These are phyloP conservation scores for Calliphora vicina DNA, from an alignment of 1,140 invertebrate genomes.

Conservation along the genomic window DNA sequence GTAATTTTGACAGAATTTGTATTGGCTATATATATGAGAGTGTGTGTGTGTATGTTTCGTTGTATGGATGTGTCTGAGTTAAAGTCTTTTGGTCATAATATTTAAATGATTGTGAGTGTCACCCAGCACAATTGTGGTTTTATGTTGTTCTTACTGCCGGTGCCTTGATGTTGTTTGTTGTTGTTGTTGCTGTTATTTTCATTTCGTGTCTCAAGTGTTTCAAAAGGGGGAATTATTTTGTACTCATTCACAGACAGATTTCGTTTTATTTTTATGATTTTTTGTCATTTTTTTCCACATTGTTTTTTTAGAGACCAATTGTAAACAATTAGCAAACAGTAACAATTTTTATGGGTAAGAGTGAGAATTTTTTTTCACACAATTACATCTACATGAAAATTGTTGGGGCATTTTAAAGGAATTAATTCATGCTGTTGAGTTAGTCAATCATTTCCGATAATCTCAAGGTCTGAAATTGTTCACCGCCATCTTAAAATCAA, in stretches of 20 bases:
- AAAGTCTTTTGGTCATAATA: conserved; percentile 12
- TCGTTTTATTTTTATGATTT: neutral
- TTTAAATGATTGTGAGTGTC: conserved; percentile 31
- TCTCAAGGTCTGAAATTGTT: too few relatives aligned
- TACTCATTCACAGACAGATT: neutral
- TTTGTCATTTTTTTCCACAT: neutral
- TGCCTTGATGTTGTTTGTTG: neutral
- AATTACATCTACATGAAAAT: too few relatives aligned
- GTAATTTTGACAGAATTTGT: neutral
- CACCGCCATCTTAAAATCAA: too few relatives aligned
- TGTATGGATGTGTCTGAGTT: neutral
- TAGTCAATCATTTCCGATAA: too few relatives aligned
- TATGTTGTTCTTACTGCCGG: neutral
- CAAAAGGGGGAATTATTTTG: neutral
- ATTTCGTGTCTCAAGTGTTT: conserved; percentile 20
- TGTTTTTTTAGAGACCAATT: neutral
- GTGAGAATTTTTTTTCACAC: too few relatives aligned
- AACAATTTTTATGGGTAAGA: neutral
- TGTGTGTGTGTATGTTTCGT: neutral
- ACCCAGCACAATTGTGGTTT: conserved; percentile 17
- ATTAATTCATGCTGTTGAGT: too few relatives aligned
- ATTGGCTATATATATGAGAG: neutral
- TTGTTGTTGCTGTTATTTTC: neutral
- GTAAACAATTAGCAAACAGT: conserved; percentile 27
- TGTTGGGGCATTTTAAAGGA: too few relatives aligned